These are phyloP conservation scores for Hydrolagus colliei DNA, from an alignment of 2,797 vertebrate species.

Conservation along the genomic window DNA sequence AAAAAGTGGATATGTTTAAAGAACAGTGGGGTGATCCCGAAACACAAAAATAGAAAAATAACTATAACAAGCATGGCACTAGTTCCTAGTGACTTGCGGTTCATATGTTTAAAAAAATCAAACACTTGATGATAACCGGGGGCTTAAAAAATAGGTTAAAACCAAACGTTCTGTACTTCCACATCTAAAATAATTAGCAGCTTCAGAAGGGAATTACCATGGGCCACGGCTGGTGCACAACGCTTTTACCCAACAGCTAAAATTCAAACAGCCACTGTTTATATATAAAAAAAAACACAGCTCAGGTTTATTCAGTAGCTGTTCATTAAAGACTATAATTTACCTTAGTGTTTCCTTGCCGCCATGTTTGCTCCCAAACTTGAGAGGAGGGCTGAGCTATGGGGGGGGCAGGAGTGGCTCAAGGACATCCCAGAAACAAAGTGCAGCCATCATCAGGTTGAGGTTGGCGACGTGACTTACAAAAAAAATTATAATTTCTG, in stretches of 20 bases:
- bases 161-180: slow-evolving; percentile 2
- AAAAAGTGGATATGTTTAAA: not conserved
- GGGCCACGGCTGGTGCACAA: not conserved
- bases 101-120: not conserved
- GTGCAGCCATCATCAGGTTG: slow-evolving; percentile 14
- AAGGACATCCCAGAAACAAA: not conserved
- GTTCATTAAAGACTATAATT: slow-evolving; percentile 12
- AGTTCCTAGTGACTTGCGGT: not conserved
- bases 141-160: not conserved
- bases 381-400: not conserved
- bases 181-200: slow-evolving; percentile 7
- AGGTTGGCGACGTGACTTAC: not conserved
- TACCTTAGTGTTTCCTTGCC: not conserved
- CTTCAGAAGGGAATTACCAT: slow-evolving; percentile 8
- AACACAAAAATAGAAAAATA: not conserved
- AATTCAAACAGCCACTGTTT: slow-evolving; percentile 20
- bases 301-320: slow-evolving; percentile 21
- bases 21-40: not conserved
- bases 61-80: not conserved
- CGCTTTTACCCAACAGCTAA: slow-evolving; percentile 8
- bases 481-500: slow-evolving; percentile 23
- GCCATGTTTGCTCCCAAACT: not conserved
- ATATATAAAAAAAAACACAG: not conserved
- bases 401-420: not conserved
- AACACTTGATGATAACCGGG: not conserved